These are phyloP conservation scores for Temnothorax ravouxi DNA, from an alignment of 2,888 invertebrate species.

Conservation along the genomic window DNA sequence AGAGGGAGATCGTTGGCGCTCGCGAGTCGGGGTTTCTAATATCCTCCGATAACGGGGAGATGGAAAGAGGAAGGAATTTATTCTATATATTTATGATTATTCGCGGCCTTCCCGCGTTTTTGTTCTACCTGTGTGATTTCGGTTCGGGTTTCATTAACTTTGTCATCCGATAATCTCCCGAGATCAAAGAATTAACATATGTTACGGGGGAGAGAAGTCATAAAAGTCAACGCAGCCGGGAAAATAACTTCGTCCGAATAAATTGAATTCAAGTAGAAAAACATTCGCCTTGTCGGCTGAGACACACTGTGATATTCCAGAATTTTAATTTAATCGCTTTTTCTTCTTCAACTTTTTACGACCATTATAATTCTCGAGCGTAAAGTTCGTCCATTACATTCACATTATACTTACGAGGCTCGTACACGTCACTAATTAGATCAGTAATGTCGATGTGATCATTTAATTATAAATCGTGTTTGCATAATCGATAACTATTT, in stretches of 20 bases:
- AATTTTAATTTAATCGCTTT: slow-evolving; percentile 29
- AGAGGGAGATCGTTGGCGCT: slow-evolving; percentile 63
- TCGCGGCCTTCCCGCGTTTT: slow-evolving; percentile 41
- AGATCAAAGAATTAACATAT: slow-evolving; percentile 64
- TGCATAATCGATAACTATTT: slow-evolving; percentile 31
- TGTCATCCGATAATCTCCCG: slow-evolving; percentile 61
- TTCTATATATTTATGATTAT: slow-evolving; percentile 77
- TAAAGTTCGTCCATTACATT: slow-evolving; percentile 15
- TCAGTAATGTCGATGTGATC: slow-evolving; percentile 19
- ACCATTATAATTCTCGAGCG: not conserved
- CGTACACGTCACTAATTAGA: slow-evolving; percentile 8
- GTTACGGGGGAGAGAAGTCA: not conserved
- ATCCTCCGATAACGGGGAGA: slow-evolving; percentile 58
- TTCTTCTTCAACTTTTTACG: not conserved
- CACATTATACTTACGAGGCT: slow-evolving; percentile 5
- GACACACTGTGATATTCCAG: not conserved
- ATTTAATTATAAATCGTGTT: slow-evolving; percentile 31
- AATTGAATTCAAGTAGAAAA: slow-evolving; percentile 32
- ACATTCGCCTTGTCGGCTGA: not conserved
- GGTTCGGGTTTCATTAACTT: slow-evolving; percentile 60
- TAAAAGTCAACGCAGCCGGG: not conserved
- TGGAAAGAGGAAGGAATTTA: slow-evolving; percentile 54
- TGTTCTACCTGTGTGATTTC: slow-evolving; percentile 42
- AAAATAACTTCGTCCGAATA: slow-evolving; percentile 51
- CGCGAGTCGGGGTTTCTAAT: slow-evolving; percentile 63